Base-by-base conservation (phyloP, 2,113 vertebrate genomes). In the Corythoichthys intestinalis region DNA sequence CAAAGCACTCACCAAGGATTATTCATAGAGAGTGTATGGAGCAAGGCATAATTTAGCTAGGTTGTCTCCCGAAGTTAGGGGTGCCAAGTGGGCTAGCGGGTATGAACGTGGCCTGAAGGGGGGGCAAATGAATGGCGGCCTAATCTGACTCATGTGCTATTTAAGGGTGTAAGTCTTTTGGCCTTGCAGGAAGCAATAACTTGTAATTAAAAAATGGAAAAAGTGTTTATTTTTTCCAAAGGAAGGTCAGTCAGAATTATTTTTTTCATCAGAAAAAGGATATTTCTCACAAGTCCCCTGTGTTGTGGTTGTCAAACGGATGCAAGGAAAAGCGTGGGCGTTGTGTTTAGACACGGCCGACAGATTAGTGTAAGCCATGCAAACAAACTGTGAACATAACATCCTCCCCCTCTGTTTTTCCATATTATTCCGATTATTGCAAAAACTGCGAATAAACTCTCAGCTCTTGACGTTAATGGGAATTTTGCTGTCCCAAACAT, bases 111-210 rank as follows among this genome's bases (percentile, higher is more conserved):
- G 37, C 70, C 50, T 71, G 78, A 77, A 84, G 75, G 67, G 71
- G 20, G 44, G n/a, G 9, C 66, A 61, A 75, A 76, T 78, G 81
- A 81, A 75, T 77, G 77, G 79, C 78, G 74, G 78, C 74, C 68
- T 89, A 88, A 90, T 90, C 87, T 78, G 85, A 86, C 81, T 90
- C 83, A 83, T 86, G 84, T 84, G 86, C 79, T 88, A 80, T 86
- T 88, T 88, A 82, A 88, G 78, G 85, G 75, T 69, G 71, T 79
- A 84, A 81, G 82, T 82, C 73, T 74, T 84, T 72, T 81, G 68
- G 71, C 77, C 62, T 72, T 62, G 79, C 76, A 82, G 75, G 69
- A 76, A 71, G 65, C 34, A 20, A 73, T 66, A 71, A 66, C 58
- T 50, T 50, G 72, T 53, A 74, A 82, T 48, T 48, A 13, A 48